Evolutionary conservation across 2,888 invertebrate species (phyloP).

Genomic region (Lampropteryx suffumata): DNA sequence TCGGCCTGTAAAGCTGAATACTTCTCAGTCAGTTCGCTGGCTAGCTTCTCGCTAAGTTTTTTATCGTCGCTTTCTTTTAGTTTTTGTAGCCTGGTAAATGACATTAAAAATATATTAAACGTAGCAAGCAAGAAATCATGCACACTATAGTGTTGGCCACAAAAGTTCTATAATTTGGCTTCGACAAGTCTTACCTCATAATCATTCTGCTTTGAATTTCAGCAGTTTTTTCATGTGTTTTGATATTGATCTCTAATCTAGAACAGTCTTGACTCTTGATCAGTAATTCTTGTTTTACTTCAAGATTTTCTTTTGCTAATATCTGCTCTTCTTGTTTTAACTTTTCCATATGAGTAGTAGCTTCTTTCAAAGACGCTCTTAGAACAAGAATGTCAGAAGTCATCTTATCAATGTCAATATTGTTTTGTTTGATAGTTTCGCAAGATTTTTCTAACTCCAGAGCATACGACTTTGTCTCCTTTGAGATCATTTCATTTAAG

Average conservation of each 20-base stretch:
- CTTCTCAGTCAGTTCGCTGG: conserved; percentile 58
- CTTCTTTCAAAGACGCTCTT: conserved; percentile 59
- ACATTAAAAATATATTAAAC: background rate
- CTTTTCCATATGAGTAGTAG: conserved; percentile 54
- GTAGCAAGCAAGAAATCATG: background rate
- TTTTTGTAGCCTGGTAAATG: conserved; percentile 49
- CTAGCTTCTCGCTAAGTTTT: conserved; percentile 49
- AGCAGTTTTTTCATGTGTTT: conserved; percentile 70
- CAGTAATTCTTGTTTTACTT: conserved; percentile 59
- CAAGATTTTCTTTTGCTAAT: conserved; percentile 56
- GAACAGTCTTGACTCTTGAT: conserved; percentile 56
- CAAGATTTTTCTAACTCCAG: conserved; percentile 60
- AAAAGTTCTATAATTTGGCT: too few relatives aligned
- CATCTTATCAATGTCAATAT: conserved; percentile 60
- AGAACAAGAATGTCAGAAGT: conserved; percentile 60
- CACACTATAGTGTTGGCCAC: too few relatives aligned
- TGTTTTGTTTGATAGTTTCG: conserved; percentile 55
- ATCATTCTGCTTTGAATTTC: conserved; percentile 71
- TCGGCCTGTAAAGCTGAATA: conserved; percentile 54
- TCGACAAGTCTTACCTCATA: conserved; percentile 51
- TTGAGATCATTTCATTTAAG: conserved; percentile 52
- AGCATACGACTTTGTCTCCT: conserved; percentile 58
- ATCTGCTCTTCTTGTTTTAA: conserved; percentile 58
- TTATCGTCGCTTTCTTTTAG: conserved; percentile 62
- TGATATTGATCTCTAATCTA: conserved; percentile 64